phyloP scores from a whole-genome alignment of 2,797 vertebrate species.

The Sylvia borin region DNA sequence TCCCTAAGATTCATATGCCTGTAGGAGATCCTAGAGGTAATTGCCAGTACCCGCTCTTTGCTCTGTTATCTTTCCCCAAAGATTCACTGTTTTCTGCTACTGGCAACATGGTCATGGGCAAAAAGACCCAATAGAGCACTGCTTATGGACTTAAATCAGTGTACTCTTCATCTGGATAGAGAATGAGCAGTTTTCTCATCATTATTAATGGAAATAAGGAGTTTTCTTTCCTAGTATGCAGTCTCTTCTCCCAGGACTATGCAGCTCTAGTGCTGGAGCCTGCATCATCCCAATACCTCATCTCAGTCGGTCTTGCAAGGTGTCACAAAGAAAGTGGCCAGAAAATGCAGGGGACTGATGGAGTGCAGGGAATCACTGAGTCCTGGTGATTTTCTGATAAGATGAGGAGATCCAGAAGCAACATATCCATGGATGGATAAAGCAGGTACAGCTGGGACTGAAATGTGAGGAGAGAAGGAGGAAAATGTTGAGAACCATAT shows the following conservation, averaged over 20 bases:
- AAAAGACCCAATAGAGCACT: not conserved
- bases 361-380: not conserved
- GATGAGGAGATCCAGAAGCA: not conserved
- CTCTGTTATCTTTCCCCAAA: not conserved
- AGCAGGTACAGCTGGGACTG: not conserved
- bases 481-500: not conserved
- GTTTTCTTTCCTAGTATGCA: accelerated
- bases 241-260: not conserved
- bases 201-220: not conserved
- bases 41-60: not conserved
- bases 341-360: not conserved
- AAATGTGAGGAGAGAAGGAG: not conserved
- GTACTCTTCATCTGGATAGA: not conserved
- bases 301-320: not conserved
- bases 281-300: too few species aligned
- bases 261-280: not conserved
- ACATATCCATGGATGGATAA: not conserved
- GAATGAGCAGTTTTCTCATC: not conserved
- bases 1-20: not conserved
- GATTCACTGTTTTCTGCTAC: not conserved
- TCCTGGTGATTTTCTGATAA: not conserved
- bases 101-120: not conserved
- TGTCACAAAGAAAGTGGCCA: not conserved
- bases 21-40: not conserved
- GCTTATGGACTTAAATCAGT: not conserved